Percentiles rank a stretch among this genome's conserved stretches.
These are phyloP conservation scores for Gavialis gangeticus DNA, from an alignment of 2,113 vertebrate genomes.

Conservation along the genomic window DNA sequence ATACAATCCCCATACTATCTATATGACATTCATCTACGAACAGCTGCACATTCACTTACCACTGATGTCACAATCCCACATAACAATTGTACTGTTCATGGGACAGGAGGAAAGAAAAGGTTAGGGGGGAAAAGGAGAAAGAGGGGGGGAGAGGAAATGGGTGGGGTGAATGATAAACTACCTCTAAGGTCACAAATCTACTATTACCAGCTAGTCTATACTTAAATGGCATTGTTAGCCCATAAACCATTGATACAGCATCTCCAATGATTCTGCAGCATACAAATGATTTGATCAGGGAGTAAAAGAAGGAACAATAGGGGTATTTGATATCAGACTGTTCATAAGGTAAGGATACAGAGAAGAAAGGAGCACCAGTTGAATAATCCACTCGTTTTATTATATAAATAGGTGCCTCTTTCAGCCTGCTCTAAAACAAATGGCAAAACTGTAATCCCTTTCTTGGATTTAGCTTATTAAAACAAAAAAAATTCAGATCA, in stretches of 20 bases:
- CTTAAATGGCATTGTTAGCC: background rate
- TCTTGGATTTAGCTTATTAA: background rate
- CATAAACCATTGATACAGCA: background rate
- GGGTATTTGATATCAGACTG: background rate
- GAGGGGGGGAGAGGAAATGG: background rate
- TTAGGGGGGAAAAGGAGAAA: background rate
- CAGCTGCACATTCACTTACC: background rate
- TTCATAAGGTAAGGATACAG: background rate
- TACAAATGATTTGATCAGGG: background rate
- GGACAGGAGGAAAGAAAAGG: background rate
- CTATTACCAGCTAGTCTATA: background rate
- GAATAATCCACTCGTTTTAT: background rate
- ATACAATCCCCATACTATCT: background rate
- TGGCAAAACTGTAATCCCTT: background rate
- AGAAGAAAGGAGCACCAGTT: background rate
- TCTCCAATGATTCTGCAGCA: background rate
- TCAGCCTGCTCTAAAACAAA: background rate
- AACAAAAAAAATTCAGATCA: background rate
- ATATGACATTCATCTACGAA: background rate
- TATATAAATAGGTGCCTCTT: background rate
- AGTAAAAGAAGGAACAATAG: rapidly evolving
- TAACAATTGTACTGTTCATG: background rate
- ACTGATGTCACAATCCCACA: background rate
- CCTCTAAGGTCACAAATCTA: background rate
- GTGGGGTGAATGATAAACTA: background rate